Percentiles rank a stretch among this genome's conserved stretches.
Evolutionary conservation across 1,140 invertebrate species (phyloP).

Genomic region (Ooceraea biroi): DNA sequence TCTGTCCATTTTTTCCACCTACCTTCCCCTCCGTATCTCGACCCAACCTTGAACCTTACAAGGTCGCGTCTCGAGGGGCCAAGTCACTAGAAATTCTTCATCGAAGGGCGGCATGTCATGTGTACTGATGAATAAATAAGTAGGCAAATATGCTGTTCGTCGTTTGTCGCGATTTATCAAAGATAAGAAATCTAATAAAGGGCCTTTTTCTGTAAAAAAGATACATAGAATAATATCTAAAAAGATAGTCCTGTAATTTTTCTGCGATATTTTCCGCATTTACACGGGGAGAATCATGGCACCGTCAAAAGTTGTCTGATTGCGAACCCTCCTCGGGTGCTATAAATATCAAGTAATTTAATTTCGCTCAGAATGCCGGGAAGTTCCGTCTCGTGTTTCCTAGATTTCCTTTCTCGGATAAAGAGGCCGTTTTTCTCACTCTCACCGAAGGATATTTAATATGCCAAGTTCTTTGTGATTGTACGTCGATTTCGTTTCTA

Average conservation of each 20-base stretch:
- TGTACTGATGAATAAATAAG: slow-evolving; percentile 14
- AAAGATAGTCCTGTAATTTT: neutral
- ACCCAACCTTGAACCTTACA: slow-evolving; percentile 47
- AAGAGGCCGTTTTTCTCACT: slow-evolving; percentile 21
- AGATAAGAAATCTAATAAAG: neutral
- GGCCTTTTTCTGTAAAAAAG: neutral
- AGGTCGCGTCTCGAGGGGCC: slow-evolving; percentile 2
- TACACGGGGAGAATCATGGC: neutral
- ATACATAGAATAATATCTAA: neutral
- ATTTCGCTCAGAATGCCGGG: slow-evolving; percentile 38
- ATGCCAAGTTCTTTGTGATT: slow-evolving; percentile 33
- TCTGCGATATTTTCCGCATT: slow-evolving; percentile 26
- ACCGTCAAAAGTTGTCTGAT: slow-evolving; percentile 36
- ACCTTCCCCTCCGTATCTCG: neutral
- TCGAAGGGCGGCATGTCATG: neutral
- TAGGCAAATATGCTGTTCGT: neutral
- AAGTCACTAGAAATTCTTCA: slow-evolving; percentile 19
- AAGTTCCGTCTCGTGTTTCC: slow-evolving; percentile 48
- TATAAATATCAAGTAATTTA: slow-evolving; percentile 55
- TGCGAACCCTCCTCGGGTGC: neutral
- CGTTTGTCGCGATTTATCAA: neutral
- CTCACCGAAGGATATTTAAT: slow-evolving; percentile 42
- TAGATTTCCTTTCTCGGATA: slow-evolving; percentile 23
- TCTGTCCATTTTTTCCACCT: slow-evolving; percentile 28
- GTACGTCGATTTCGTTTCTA: slow-evolving; percentile 10